Percentiles rank a stretch among this genome's conserved stretches.
Conservation (phyloP, 2,888 invertebrate species). For the Coelogynopora nodosa region DNA sequence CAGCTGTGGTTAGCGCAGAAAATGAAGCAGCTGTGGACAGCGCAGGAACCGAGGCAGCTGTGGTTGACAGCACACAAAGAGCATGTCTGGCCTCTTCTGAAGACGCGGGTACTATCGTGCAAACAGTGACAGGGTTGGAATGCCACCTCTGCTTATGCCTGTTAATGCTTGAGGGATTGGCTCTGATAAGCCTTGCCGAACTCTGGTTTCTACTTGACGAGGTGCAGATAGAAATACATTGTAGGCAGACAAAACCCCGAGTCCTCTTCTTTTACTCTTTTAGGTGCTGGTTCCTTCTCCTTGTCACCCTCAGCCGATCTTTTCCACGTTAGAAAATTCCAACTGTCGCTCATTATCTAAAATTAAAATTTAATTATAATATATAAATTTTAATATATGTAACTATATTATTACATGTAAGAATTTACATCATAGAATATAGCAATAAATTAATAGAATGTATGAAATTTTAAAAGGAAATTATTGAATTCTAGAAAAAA, state of each 20-base stretch:
- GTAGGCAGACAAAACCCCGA: neutral
- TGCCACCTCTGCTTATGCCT: neutral
- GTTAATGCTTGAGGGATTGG: neutral
- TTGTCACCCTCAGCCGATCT: neutral
- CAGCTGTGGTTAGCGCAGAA: neutral
- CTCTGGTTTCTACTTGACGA: too few relatives aligned
- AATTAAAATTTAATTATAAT: neutral
- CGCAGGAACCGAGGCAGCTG: neutral
- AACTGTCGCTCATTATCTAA: neutral
- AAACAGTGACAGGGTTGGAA: neutral
- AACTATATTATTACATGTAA: neutral
- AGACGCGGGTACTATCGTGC: neutral
- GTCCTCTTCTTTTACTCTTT: neutral
- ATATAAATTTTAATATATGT: neutral
- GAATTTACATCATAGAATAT: neutral
- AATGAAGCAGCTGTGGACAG: neutral
- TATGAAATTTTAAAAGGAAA: neutral
- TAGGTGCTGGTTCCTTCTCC: neutral
- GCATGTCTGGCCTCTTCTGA: neutral
- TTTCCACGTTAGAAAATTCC: neutral
- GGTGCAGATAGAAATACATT: too few relatives aligned
- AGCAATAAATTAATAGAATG: neutral
- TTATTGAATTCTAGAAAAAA: neutral
- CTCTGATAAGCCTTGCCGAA: neutral
- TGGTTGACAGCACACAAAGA: neutral